Base-by-base conservation (phyloP, 2,797 vertebrate genomes). In the Tarsius wallacei region DNA sequence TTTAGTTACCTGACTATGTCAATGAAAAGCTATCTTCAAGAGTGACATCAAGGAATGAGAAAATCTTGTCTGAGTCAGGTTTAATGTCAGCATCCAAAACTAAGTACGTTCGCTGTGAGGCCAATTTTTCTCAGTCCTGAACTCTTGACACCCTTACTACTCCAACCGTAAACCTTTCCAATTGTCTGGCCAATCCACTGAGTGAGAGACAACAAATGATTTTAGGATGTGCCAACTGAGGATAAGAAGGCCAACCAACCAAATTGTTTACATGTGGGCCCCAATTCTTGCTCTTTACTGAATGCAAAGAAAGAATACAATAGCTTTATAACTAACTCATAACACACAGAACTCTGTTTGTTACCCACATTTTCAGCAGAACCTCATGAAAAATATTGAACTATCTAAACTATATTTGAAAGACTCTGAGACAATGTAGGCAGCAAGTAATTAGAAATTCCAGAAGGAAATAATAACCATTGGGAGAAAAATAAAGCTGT, bases 251-350 rank as follows among this genome's bases (percentile, higher is more conserved):
- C 6, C 31, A 70, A 90, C 42, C 28, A 28, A 70, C 47, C 74
- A 77, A 82, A 76, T 33, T 1, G 0, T 61, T 61, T 59, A 28
- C 57, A 63, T 2, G 4, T 16, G 49, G 47, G 84, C n/a, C n/a
- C 42, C 28, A 49, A 84, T 61, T 78, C 73, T 53, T 74, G 42
- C 42, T 94, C 87, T 73, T 85, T 55, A 51, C 17, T 68, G 68
- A 97, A 90, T 36, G 14, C 53, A 83, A 59, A 87, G 76, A 93
- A 96, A 64, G 26, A 78, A 92, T 84, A 93, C 4, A 87, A 33
- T 51, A 57, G 71, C 47, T 82, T 87, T 9, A 82, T 81, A 70
- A 57, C 59, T 82, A 85, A 81, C 22, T 89, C 42, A 22, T 3
- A 70, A 78, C 17, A 94, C 71, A 96, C 14, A 94, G 9, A 95